Base-by-base conservation (phyloP, 2,888 invertebrate species). In the Eilema griseolum region DNA sequence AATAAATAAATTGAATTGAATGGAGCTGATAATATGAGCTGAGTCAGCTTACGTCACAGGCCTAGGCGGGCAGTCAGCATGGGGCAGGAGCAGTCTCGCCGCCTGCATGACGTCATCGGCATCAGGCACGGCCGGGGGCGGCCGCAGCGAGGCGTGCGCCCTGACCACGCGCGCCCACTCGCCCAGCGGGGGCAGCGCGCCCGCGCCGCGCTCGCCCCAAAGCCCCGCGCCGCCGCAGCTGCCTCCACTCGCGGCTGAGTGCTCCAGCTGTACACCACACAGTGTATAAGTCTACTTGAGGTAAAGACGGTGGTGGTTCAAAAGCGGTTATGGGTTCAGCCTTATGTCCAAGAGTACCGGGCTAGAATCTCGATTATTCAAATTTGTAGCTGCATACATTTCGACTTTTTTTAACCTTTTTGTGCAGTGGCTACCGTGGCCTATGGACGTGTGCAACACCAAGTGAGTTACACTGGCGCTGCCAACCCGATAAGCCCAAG, bases 31-130 rank as follows among this genome's bases (percentile, higher is more conserved):
- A n/a, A n/a, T n/a, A n/a, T n/a, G n/a, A n/a, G n/a, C n/a, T 3
- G 14, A 3, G 12, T 37, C 37, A 4, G 83, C 91, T 87, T 78
- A 96, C 97, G 97, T 97, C 82, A 98, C 95, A 2, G 97, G 96
- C 61, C 98, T 92, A 1, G 98, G 97, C 20, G 98, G 98, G 89
- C 98, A 98, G 92, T 98, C 98, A 0, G 98, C 98, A 26, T 98
- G 98, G 2, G 98, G 98, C 68, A 99, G 93, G 60, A 99, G 95
- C 62, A 99, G 91, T 10, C 98, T 91, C 0, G 98, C 98, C 0
- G 98, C 98, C 93, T 98, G 98, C 96, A 97, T 96, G 37, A 98
- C 97, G 89, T 98, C 98, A 87, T 98, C 98, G 65, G 97, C 97
- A 90, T 98, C 98, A 85, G 98, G 98, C 66, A 98, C 96, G 74